Evolutionary conservation across 2,113 vertebrate genomes (phyloP).

Genomic region (human (Homo sapiens)): GRCh38 chr13:26986001-26986500

Average conservation of each 20-base stretch:
- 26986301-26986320: neutral
- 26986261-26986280: neutral
- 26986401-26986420: accelerated
- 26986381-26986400: neutral
- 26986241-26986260: accelerated
- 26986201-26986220: neutral
- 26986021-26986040: no score
- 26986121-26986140: no score
- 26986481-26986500: neutral
- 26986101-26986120: no score
- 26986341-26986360: neutral
- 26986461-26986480: accelerated
- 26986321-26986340: neutral
- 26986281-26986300: neutral
- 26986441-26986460: neutral
- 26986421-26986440: neutral
- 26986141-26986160: neutral
- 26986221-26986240: neutral
- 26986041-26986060: no score
- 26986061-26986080: no score
- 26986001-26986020: no score
- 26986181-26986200: neutral
- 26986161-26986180: neutral
- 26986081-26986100: no score
- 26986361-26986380: no score